Base-by-base conservation (phyloP, 2,797 vertebrate genomes). In the Malurus splendens region DNA sequence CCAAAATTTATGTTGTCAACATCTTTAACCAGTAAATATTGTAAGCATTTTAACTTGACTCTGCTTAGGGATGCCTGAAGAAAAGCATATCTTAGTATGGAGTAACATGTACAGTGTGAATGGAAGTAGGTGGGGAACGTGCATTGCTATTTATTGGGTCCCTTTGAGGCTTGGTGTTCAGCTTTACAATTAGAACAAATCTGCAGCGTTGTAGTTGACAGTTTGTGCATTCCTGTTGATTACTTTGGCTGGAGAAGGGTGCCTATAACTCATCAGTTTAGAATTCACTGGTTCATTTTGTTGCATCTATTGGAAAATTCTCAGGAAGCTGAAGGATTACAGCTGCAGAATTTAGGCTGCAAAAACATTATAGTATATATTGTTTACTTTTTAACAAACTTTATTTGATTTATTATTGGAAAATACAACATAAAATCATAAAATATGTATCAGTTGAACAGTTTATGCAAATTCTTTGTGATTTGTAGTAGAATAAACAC, bases 401-500 rank as follows among this genome's bases (percentile, higher is more conserved):
- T 70, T 16, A 13, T 32, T 73, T 90, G 8, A 10, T 57, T 74
- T 64, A 11, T 38, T 67, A 66, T 77, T 84, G 47, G 55, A 82
- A 67, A 75, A 19, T 85, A 42, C 47, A 23, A 44, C 17, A 51
- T 75, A 39, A 67, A 72, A 66, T 80, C 57, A 64, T 77, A 71
- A 38, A 80, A 47, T 4, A 8, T 61, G 23, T 14, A 30, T 55
- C 48, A 73, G 64, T 62, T 45, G 67, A 83, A 75, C 27, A 86
- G 45, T 64, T 96, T 48, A 36, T 78, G 71, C 54, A 61, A 81
- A 83, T 70, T 72, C 73, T 94, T 66, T 78, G 68, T 74, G 66
- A 60, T 86, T 94, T 94, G 57, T 89, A 72, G 90, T 88, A 79
- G 56, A 92, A 56, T 85, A 79, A 94, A 91, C 70, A 47, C 83